phyloP scores from a whole-genome alignment of 1,140 invertebrate genomes.

The Orchestia grillus region DNA sequence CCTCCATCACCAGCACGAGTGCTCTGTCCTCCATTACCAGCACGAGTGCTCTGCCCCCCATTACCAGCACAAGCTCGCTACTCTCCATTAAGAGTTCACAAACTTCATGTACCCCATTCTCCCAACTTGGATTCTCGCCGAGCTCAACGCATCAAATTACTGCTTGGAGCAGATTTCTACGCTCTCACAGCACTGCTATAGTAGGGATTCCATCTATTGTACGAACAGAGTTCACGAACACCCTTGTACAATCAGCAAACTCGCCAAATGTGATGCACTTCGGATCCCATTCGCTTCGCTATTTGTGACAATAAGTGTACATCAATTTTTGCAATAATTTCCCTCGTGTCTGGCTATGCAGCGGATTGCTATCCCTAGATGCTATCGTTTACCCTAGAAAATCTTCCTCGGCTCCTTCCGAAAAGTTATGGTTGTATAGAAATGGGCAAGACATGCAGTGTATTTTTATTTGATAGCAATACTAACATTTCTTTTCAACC shows the following conservation, averaged over 20 bases:
- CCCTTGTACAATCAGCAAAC: neutral
- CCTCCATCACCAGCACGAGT: no score
- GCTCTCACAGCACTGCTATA: neutral
- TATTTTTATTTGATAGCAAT: neutral
- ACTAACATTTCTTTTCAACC: neutral
- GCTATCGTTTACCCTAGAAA: neutral
- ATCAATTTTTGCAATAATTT: slow-evolving; percentile 1
- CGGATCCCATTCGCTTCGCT: neutral
- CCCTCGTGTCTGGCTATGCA: neutral
- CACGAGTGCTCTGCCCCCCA: no score
- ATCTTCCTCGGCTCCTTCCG: neutral
- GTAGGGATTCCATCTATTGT: neutral
- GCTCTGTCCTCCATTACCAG: no score
- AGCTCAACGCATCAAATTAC: neutral
- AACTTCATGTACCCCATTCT: no score
- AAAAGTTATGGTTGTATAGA: neutral
- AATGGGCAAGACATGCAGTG: neutral
- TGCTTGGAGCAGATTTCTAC: neutral
- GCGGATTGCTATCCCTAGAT: neutral
- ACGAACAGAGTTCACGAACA: neutral
- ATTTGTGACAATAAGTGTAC: neutral
- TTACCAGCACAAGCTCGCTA: no score
- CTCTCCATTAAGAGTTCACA: no score
- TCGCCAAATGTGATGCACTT: neutral
- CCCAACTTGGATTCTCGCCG: neutral